These are phyloP conservation scores for Uropetala carovei DNA, from an alignment of 2,888 invertebrate genomes.

Conservation along the genomic window DNA sequence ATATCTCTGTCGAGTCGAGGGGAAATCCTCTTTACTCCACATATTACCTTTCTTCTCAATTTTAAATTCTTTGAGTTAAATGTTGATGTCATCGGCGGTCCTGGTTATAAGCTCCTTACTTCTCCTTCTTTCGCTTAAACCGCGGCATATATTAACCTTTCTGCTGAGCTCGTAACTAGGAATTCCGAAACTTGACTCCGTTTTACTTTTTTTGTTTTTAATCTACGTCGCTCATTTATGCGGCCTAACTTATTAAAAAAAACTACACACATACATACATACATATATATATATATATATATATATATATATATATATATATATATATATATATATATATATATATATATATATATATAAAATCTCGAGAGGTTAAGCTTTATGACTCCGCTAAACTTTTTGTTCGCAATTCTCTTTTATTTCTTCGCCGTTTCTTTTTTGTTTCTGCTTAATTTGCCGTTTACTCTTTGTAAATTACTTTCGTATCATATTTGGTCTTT, in stretches of 20 bases:
- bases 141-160: not conserved
- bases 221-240: not conserved
- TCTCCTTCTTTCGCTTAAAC: not conserved
- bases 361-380: not conserved
- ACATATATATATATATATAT: too few relatives aligned
- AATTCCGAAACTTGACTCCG: not conserved
- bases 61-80: too few relatives aligned
- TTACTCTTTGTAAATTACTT: too few relatives aligned
- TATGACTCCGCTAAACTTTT: not conserved
- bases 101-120: not conserved
- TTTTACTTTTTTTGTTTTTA: not conserved
- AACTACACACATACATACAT: too few relatives aligned
- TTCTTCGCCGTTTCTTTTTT: not conserved
- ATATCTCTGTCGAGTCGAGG: too few relatives aligned
- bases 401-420: not conserved
- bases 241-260: not conserved
- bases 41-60: too few relatives aligned
- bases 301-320: not conserved
- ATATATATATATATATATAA: not conserved
- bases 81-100: too few relatives aligned
- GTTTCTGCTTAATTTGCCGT: too few relatives aligned
- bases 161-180: not conserved
- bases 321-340: conserved; percentile 28
- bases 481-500: too few relatives aligned
- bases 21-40: too few relatives aligned